Evolutionary conservation across 2,888 invertebrate species (phyloP), one percentile per base, ranked within the genome.

Genomic region (Copidosoma aretas): DNA sequence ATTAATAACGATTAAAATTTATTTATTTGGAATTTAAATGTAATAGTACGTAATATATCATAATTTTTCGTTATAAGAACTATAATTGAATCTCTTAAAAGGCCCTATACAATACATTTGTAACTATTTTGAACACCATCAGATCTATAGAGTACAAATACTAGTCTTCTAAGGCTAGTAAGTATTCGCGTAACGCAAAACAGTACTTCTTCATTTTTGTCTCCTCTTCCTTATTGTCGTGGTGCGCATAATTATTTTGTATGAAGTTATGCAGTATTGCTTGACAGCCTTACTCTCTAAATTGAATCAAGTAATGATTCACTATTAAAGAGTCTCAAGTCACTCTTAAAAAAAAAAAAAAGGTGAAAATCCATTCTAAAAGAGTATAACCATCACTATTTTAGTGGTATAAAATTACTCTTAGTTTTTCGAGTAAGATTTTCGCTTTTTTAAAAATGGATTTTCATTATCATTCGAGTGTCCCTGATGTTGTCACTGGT

Each of bases 101-200:
- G 71, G 68, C 68, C 68, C 68, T 71, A 68, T 60, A 68, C 49
- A 60, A 68, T 71, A 64, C 67, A 58, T 61, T 66, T 71, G 67
- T 72, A 73, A 60, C 64, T 71, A 68, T 71, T 74, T 78, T 78
- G 76, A 79, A 79, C 77, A 78, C 78, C 75, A 75, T 78, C 74
- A 75, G 75, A 78, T 76, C 76, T 77, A 46, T 46, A 76, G 73
- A 74, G 72, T 74, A 78, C 64, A 76, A 78, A 77, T 78, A 78
- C 77, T 78, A 76, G 76, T 78, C 75, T 74, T 76, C 76, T 78
- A 79, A 76, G 77, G 78, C 75, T 78, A 78, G 77, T 80, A 79
- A 79, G 79, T 79, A 78, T 64, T 70, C 60, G 69, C 67, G 64
- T 67, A 24, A 54, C 62, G 61, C 64, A 67, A 71, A 67, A 62